These are phyloP conservation scores for Onychomys torridus DNA, from an alignment of 2,797 vertebrate species.

Conservation along the genomic window DNA sequence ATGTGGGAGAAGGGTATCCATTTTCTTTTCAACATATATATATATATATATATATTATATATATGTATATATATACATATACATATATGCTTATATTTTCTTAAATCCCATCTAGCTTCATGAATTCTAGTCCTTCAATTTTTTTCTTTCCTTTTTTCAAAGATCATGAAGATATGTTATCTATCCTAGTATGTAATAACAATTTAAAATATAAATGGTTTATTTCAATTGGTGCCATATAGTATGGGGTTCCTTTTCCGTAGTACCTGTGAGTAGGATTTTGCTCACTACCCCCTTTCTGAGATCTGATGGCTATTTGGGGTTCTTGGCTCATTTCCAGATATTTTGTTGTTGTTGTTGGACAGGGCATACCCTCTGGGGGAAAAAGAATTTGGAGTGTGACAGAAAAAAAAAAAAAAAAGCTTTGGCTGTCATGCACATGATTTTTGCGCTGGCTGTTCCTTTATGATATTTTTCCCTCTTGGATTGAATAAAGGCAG, in stretches of 20 bases:
- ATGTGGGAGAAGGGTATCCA: background rate
- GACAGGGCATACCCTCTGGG: background rate
- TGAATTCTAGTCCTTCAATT: background rate
- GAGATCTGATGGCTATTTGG: background rate
- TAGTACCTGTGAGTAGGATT: background rate
- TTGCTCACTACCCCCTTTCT: background rate
- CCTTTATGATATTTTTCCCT: background rate
- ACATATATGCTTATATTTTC: background rate
- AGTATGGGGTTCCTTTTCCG: background rate
- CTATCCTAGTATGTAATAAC: background rate
- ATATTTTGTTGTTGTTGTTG: background rate
- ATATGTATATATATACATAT: too few relatives aligned
- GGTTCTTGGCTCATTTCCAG: background rate
- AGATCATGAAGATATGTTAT: background rate
- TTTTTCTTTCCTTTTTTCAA: background rate
- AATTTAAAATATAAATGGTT: background rate
- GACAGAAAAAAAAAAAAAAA: background rate
- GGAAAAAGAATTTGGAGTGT: background rate
- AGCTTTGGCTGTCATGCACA: background rate
- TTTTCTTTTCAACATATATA: background rate
- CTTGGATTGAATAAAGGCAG: conserved; percentile 71
- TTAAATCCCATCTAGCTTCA: background rate
- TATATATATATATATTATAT: too few relatives aligned
- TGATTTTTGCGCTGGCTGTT: background rate
- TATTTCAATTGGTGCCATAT: background rate